These are phyloP conservation scores for Drosophila niveifrons DNA, from an alignment of 2,888 invertebrate species.

Conservation along the genomic window DNA sequence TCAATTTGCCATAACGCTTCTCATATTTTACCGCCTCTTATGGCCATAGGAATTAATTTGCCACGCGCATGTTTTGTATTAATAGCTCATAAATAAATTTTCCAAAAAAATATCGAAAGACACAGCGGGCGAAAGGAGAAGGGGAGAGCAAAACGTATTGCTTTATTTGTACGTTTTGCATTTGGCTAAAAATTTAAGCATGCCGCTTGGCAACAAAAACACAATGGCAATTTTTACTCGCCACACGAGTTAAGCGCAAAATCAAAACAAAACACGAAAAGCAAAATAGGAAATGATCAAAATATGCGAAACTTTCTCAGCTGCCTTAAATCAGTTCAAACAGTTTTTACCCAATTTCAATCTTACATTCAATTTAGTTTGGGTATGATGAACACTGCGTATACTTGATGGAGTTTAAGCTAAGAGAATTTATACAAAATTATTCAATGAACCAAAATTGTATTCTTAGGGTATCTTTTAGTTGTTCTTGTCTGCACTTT, in stretches of 20 bases:
- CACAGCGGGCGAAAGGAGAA: neutral
- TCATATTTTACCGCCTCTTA: neutral
- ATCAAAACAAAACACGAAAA: slow-evolving; percentile 12
- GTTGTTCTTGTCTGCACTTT: neutral
- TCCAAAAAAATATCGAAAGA: slow-evolving; percentile 39
- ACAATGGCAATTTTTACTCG: slow-evolving; percentile 28
- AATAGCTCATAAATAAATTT: slow-evolving; percentile 74
- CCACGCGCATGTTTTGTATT: slow-evolving; percentile 68
- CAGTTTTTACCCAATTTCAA: slow-evolving; percentile 15
- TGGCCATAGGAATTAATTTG: slow-evolving; percentile 32
- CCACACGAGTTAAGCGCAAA: slow-evolving; percentile 30
- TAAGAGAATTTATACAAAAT: neutral
- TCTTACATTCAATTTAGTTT: neutral
- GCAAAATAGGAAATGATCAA: neutral
- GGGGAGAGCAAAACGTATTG: slow-evolving; percentile 50
- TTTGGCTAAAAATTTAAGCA: slow-evolving; percentile 41
- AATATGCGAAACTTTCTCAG: slow-evolving; percentile 37
- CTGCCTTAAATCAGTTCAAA: slow-evolving; percentile 41
- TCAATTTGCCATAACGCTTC: neutral
- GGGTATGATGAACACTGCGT: neutral
- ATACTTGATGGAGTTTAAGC: neutral
- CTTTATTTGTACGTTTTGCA: slow-evolving; percentile 53
- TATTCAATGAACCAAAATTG: neutral
- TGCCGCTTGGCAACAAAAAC: slow-evolving; percentile 40
- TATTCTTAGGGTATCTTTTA: neutral